Base-by-base conservation (phyloP, 2,113 vertebrate species). In the Choloepus hoffmanni region DNA sequence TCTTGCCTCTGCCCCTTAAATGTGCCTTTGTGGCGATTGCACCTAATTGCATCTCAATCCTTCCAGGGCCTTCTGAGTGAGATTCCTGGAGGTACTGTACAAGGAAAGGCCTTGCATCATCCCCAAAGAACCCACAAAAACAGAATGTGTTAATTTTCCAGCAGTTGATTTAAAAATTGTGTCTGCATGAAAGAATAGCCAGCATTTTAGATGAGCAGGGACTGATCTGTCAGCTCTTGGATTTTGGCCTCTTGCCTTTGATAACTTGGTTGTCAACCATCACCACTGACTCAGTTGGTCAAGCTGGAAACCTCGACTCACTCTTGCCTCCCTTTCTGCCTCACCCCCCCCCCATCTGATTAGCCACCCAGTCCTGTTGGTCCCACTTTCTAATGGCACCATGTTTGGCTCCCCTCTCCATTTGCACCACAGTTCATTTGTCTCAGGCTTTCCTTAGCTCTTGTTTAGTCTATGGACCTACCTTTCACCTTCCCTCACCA, bases 11-110 rank as follows among this genome's bases (percentile, higher is more conserved):
- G 43, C 23, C 28, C 63, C 77, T 40, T 36, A 60, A 30, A 26
- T 58, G 60, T 70, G 3, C 70, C 4, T 5, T 3, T 2, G 65
- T 15, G 77, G 60, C 10, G 14, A 21, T 6, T 0, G 23, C 0
- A 63, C 70, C 12, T 50, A 43, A 12, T 1, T 33, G 28, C 11
- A 50, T 14, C 19, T 85, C 26, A 19, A 19, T 24, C 79, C 11
- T 86, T 82, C 28, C 1, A 70, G 48, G 67, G 0, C 36, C 2
- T 53, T 88, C 67, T 33, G 40, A 40, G 21, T 26, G 24, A 55
- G 0, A 8, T 21, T 55, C 7, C 7, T 2, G 24, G 24, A 60
- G 45, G 21, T 63, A 48, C 18, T 2, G 7, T 24, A 62, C 28
- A 85, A 74, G 36, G 28, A n/a, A 48, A 68, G 53, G 21, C 12